phyloP scores from a whole-genome alignment of 2,113 vertebrate genomes.

The Osmerus eperlanus region DNA sequence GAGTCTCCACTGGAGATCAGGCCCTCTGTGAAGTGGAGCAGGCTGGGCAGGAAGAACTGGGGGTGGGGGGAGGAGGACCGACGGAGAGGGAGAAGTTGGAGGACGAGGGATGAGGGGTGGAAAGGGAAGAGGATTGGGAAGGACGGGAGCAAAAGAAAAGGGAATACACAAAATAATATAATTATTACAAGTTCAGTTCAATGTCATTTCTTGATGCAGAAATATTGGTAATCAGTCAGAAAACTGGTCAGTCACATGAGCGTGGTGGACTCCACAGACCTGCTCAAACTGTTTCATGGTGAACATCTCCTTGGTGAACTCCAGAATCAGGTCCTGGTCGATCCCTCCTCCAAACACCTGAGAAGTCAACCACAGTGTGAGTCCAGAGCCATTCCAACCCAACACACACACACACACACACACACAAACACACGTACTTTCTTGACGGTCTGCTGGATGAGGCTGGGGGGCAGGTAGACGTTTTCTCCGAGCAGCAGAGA shows the following conservation, averaged over 20 bases:
- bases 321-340: conserved; percentile 74
- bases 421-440: conserved; percentile 71
- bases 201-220: not conserved
- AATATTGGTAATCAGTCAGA: no score
- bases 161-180: not conserved
- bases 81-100: not conserved
- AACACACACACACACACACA: conserved; percentile 6
- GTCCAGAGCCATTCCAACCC: not conserved
- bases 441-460: conserved; percentile 75
- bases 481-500: conserved; percentile 83
- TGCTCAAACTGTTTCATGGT: conserved; percentile 90
- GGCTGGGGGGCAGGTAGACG: conserved; percentile 69
- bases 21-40: conserved; percentile 78
- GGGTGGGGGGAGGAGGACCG: not conserved
- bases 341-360: conserved; percentile 82
- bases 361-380: not conserved
- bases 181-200: not conserved
- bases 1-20: conserved; percentile 69
- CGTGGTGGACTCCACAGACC: conserved; percentile 75
- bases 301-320: conserved; percentile 88
- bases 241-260: no score
- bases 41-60: conserved; percentile 85
- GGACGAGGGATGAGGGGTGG: not conserved
- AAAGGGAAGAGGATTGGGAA: not conserved
- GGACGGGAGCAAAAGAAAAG: not conserved